A percentile compares a stretch with the other conserved stretches of the same genome.
phyloP scores from a whole-genome alignment of 2,113 vertebrate species.

The Heterotilapia buettikoferi region DNA sequence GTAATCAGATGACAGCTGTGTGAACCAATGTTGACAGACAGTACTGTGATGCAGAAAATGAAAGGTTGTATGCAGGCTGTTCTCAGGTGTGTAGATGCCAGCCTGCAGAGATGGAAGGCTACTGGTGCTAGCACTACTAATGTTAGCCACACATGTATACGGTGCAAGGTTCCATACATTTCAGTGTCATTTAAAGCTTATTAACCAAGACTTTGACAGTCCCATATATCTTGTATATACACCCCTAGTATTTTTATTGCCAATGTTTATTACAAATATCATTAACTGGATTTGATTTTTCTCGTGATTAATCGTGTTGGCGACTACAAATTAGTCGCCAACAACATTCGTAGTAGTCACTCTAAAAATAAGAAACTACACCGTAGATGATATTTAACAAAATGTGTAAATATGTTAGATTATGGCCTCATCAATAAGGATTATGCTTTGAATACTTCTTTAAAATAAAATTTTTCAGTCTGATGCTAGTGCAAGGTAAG shows the following conservation, averaged over 20 bases:
- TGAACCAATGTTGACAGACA: background rate
- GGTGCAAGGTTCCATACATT: background rate
- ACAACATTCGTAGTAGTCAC: background rate
- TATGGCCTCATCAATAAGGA: background rate
- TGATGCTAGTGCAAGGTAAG: background rate
- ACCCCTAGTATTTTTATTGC: background rate
- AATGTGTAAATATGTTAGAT: background rate
- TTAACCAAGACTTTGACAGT: background rate
- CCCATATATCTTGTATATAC: background rate
- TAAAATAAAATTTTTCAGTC: fast-evolving
- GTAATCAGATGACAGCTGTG: background rate
- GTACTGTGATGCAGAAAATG: background rate
- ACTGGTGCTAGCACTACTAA: background rate
- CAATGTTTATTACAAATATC: background rate
- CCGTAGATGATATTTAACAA: background rate
- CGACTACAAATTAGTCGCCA: background rate
- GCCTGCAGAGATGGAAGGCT: background rate
- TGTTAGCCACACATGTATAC: background rate
- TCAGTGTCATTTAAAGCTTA: background rate
- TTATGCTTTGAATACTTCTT: background rate
- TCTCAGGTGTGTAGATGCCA: background rate
- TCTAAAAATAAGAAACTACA: background rate
- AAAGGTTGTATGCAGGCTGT: background rate
- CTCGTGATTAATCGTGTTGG: background rate
- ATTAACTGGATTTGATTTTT: background rate